Evolutionary conservation across 2,888 invertebrate genomes (phyloP).

Genomic region (Osmoderma eremita): DNA sequence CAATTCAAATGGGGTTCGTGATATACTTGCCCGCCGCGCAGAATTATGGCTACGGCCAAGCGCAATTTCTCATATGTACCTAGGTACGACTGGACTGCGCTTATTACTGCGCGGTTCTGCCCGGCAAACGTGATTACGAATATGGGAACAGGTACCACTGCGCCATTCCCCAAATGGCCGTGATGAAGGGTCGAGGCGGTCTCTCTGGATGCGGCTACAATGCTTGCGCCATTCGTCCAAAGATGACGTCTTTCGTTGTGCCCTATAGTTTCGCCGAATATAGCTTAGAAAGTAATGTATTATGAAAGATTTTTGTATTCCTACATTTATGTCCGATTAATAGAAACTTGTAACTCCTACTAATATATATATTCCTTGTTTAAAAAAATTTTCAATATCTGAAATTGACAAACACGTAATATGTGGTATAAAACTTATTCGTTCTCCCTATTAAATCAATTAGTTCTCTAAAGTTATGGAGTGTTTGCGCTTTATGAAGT

Average conservation of each 20-base stretch:
- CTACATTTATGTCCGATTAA: too few relatives aligned
- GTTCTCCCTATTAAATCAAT: too few relatives aligned
- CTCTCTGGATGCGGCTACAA: conserved; percentile 8
- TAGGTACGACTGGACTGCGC: conserved; percentile 63
- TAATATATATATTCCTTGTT: too few relatives aligned
- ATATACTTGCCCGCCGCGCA: conserved; percentile 59
- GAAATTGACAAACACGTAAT: too few relatives aligned
- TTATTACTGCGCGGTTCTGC: conserved; percentile 57
- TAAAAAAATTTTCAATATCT: too few relatives aligned
- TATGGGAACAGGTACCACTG: conserved; percentile 57
- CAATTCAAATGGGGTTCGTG: conserved; percentile 60
- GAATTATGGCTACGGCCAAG: conserved; percentile 61
- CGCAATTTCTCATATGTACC: conserved; percentile 63
- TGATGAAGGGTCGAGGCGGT: conserved; percentile 19
- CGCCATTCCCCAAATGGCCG: conserved; percentile 35
- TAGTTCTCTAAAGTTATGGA: too few relatives aligned
- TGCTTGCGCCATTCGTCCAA: conserved; percentile 27
- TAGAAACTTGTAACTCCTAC: too few relatives aligned
- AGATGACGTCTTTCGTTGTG: conserved; percentile 18
- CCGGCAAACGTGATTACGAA: conserved; percentile 63
- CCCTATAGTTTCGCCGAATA: not conserved
- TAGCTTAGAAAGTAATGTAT: not conserved
- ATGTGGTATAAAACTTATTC: too few relatives aligned
- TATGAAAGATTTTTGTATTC: too few relatives aligned
- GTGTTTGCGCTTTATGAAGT: too few relatives aligned